Conservation (phyloP, 2,113 vertebrate species). For the Pseudolaguvia tuberculata region DNA sequence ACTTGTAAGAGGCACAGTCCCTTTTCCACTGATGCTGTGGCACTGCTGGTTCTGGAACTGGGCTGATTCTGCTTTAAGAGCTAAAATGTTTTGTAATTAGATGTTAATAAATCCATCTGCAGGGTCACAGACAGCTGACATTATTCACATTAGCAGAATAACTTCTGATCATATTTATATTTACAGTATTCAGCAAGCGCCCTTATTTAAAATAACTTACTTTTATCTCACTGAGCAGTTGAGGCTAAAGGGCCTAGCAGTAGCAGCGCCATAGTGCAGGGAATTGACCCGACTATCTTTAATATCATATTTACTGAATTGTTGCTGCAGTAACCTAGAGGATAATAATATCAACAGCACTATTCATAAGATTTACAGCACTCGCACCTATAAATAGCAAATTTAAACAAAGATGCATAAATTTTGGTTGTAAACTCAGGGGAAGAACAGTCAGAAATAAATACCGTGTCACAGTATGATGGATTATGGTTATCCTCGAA, state of each 20-base stretch:
- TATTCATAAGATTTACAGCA: not conserved
- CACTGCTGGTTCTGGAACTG: not conserved
- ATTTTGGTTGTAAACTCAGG: not conserved
- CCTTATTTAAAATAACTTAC: too few relatives aligned
- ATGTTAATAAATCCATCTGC: not conserved
- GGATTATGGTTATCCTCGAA: not conserved
- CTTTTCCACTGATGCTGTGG: not conserved
- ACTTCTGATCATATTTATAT: too few relatives aligned
- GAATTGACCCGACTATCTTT: too few relatives aligned
- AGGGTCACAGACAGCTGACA: not conserved
- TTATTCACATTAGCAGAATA: not conserved
- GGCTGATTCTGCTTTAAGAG: not conserved
- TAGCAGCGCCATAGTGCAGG: too few relatives aligned
- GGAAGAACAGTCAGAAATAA: not conserved
- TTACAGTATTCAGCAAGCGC: too few relatives aligned
- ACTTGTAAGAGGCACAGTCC: conserved; percentile 77
- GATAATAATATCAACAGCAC: not conserved
- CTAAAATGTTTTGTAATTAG: not conserved
- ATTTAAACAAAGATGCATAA: not conserved
- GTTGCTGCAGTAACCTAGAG: not conserved
- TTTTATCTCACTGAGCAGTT: too few relatives aligned
- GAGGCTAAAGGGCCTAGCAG: too few relatives aligned
- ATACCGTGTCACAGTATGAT: too few relatives aligned
- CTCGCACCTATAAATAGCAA: not conserved
- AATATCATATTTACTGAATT: not conserved